A percentile compares a stretch with the other conserved stretches of the same genome.
Conservation (phyloP, 2,888 invertebrate genomes). For the Mellilla xanthometata region DNA sequence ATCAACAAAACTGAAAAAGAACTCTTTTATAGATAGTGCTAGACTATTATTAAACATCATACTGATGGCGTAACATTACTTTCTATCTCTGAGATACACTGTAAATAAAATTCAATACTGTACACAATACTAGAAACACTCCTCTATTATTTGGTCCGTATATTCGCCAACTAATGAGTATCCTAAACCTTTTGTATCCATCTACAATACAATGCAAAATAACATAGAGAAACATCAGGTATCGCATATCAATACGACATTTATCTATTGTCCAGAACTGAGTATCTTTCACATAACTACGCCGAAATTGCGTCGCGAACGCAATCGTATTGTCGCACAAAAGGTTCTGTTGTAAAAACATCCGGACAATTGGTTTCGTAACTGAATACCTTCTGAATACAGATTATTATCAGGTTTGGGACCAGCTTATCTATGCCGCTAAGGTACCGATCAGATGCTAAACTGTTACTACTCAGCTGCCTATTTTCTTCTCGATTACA, state of each 20-base stretch:
- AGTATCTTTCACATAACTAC: constrained; percentile 68
- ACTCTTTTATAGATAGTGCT: too few species aligned
- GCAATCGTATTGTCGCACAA: constrained; percentile 73
- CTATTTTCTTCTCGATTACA: constrained; percentile 68
- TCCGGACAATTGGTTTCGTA: constrained; percentile 70
- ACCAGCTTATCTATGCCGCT: constrained; percentile 69
- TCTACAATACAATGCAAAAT: constrained; percentile 42
- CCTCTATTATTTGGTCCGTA: constrained; percentile 17
- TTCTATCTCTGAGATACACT: too few species aligned
- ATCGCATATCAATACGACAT: constrained; percentile 75
- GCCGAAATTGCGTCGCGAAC: constrained; percentile 68
- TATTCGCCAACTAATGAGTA: constrained; percentile 20
- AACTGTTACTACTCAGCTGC: constrained; percentile 59
- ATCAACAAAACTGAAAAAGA: too few species aligned
- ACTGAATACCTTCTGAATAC: constrained; percentile 77
- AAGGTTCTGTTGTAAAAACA: constrained; percentile 54
- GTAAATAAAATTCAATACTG: neutral
- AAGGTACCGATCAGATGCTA: constrained; percentile 66
- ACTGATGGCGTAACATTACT: too few species aligned
- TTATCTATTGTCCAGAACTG: constrained; percentile 67
- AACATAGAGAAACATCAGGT: constrained; percentile 67
- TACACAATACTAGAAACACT: neutral
- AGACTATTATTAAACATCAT: too few species aligned
- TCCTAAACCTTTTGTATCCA: constrained; percentile 51
- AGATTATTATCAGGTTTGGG: constrained; percentile 73